Evolutionary conservation across 2,113 vertebrate genomes (phyloP).

Genomic region (Alligator sinensis): DNA sequence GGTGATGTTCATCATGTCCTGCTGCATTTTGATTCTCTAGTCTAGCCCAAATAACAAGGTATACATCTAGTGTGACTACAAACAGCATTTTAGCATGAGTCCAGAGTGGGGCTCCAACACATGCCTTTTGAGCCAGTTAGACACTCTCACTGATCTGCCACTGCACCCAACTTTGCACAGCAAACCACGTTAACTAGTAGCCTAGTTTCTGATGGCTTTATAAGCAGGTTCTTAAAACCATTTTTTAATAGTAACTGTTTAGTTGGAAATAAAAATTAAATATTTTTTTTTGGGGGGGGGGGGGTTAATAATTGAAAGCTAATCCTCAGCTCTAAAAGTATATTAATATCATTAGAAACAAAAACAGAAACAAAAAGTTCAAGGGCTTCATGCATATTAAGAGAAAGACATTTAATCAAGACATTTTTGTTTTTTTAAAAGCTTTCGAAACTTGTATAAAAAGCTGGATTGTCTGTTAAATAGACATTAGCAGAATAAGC

Average conservation of each 20-base stretch:
- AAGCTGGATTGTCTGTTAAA: neutral
- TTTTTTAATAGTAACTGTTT: conserved; percentile 51
- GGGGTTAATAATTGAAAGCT: conserved; percentile 27
- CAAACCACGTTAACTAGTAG: neutral
- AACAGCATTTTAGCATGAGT: too few species aligned
- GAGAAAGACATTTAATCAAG: neutral
- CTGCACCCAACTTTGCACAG: neutral
- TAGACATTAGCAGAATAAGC: neutral
- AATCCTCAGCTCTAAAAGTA: conserved; percentile 52
- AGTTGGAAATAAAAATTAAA: conserved; percentile 47
- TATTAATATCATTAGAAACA: conserved; percentile 44
- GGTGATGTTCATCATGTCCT: too few species aligned
- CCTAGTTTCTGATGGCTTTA: conserved; percentile 10
- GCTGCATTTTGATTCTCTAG: too few species aligned
- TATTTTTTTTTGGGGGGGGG: conserved; percentile 46
- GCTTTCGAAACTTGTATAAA: neutral
- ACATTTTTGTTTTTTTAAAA: neutral
- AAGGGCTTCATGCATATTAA: neutral
- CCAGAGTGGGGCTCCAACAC: too few species aligned
- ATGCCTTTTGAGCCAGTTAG: too few species aligned
- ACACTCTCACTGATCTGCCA: too few species aligned
- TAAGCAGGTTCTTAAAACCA: conserved; percentile 61
- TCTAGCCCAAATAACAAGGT: too few species aligned
- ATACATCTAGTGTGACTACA: too few species aligned
- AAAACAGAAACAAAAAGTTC: conserved; percentile 43